A percentile compares a stretch with the other conserved stretches of the same genome.
Conservation (phyloP, 2,888 invertebrate species). For the Melinopterus prodromus region DNA sequence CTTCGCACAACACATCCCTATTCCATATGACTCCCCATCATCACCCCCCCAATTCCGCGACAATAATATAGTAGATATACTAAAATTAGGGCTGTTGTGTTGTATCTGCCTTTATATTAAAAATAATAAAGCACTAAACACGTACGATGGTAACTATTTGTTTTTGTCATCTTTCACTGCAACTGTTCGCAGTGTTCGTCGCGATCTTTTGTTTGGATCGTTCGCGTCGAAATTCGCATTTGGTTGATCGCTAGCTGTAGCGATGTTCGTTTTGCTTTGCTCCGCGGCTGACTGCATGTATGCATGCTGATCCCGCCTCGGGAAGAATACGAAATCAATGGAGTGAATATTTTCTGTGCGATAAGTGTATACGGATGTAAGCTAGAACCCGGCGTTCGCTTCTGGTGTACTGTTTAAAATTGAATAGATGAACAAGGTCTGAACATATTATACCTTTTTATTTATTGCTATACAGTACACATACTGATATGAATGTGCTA, state of each 20-base stretch:
- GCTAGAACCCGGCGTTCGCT: background rate
- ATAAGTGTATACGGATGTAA: background rate
- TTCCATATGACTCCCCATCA: too few relatives aligned
- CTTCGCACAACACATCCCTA: too few relatives aligned
- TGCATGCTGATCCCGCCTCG: background rate
- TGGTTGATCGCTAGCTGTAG: background rate
- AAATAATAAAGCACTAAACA: too few relatives aligned
- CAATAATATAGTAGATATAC: too few relatives aligned
- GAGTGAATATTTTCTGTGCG: background rate
- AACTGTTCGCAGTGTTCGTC: too few relatives aligned
- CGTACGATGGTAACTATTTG: too few relatives aligned
- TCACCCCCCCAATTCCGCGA: too few relatives aligned
- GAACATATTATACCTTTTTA: background rate
- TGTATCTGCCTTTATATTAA: too few relatives aligned
- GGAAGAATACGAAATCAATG: slow-evolving; percentile 4
- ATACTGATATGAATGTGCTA: background rate
- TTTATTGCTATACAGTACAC: background rate
- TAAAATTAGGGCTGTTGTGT: too few relatives aligned
- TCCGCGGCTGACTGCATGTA: background rate
- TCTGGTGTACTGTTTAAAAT: background rate
- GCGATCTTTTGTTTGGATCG: background rate
- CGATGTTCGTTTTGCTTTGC: background rate
- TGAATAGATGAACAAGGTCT: background rate
- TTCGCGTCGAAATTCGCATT: background rate
- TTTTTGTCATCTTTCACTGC: too few relatives aligned